These are phyloP conservation scores for Drosophila chauvacae DNA, from an alignment of 1,140 invertebrate genomes.

Conservation along the genomic window DNA sequence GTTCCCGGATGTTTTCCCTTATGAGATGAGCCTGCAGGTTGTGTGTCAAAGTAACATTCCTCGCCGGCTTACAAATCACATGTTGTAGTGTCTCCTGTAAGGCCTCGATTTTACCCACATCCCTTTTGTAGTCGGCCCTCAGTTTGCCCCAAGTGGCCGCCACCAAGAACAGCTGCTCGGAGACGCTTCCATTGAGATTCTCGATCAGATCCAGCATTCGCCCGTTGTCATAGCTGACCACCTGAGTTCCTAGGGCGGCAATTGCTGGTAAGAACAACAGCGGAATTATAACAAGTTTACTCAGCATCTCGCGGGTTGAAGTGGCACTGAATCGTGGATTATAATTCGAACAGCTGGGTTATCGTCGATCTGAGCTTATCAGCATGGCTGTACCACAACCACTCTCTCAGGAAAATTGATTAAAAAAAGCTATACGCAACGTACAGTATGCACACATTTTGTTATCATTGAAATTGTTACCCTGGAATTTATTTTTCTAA, in stretches of 20 bases:
- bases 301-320: conserved; percentile 22
- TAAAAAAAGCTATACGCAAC: background rate
- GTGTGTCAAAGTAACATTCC: conserved; percentile 19
- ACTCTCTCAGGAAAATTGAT: background rate
- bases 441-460: background rate
- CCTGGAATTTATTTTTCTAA: background rate
- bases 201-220: conserved; percentile 40
- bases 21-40: conserved; percentile 33
- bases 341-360: background rate
- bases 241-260: conserved; percentile 29
- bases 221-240: conserved; percentile 33
- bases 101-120: conserved; percentile 33
- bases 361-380: conserved; percentile 24
- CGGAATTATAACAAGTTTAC: conserved; percentile 4
- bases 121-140: conserved; percentile 26
- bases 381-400: conserved; percentile 6
- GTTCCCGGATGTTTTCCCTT: conserved; percentile 36
- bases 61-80: conserved; percentile 18
- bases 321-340: conserved; percentile 11
- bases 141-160: conserved; percentile 47
- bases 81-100: conserved; percentile 22
- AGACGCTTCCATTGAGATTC: conserved; percentile 19
- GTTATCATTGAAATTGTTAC: background rate
- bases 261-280: conserved; percentile 1
- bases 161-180: conserved; percentile 30